Evolutionary conservation across 37 sponge, comb jelly and placozoan genomes (phyloP), one percentile per base, ranked within the genome.

Genomic region (Corticium candelabrum): DNA sequence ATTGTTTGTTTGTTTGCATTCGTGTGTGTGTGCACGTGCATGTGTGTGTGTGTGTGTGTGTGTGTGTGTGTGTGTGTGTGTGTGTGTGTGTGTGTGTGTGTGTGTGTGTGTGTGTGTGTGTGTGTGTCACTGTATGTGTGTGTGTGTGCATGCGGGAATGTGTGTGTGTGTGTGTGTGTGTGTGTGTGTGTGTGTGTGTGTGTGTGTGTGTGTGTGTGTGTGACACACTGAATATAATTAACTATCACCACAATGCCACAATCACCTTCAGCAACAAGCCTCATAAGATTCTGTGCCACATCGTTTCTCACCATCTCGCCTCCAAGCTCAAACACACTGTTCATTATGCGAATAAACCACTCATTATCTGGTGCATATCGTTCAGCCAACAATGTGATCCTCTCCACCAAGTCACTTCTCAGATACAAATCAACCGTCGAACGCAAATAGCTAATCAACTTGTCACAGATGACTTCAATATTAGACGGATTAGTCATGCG

Each of bases 401-500:
- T 87, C 31, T 80, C 34, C 38, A 90, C 95, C 71, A 94, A 77
- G 80, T 94, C 95, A 1, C 83, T 57, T 27, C 78, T 29, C 67
- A 77, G 1, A 41, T 30, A 77, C 29, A 29, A 32, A 57, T 2
- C 41, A 1, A 79, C 69, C 29, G 80, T 86, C 29, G 43, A 57
- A 27, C 81, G 71, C n/a, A 95, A 86, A 73, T 89, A 95, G 43
- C 57, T 31, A 30, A 89, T 79, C 78, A 95, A 77, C 3, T 75
- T 81, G 35, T 86, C 87, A 7, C 90, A 79, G 67, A 95, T 95
- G 40, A 84, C 87, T 0, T 39, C 80, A n/a, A 95, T 90, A 38
- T 95, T 95, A 1, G 67, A 31, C 0, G 96, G 89, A 56, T 91
- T 91, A 34, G 92, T 95, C 90, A 95, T 95, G 79, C 83, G 89